Conservation (phyloP, 2,888 invertebrate genomes). For the Geotrupes spiniger region DNA sequence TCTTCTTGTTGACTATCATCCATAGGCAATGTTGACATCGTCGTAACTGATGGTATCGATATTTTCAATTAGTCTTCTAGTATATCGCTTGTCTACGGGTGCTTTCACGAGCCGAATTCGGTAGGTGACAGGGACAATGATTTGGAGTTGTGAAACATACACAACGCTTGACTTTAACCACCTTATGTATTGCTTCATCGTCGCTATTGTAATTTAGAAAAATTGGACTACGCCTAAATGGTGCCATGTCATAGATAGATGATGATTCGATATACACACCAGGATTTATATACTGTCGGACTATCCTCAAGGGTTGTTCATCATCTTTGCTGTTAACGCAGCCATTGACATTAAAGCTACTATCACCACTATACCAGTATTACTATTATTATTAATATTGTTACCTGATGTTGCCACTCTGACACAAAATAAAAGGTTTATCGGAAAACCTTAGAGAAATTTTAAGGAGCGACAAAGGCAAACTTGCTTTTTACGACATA, state of each 20-base stretch:
- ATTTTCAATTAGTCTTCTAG: constrained; percentile 26
- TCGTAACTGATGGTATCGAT: constrained; percentile 24
- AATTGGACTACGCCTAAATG: constrained; percentile 33
- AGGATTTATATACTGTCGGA: constrained; percentile 57
- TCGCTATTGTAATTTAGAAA: constrained; percentile 26
- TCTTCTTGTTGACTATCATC: constrained; percentile 51
- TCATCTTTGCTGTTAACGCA: constrained; percentile 13
- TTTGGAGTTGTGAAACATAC: constrained; percentile 34
- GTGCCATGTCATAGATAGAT: constrained; percentile 36
- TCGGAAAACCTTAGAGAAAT: too few species aligned
- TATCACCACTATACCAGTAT: constrained; percentile 12
- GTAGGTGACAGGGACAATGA: constrained; percentile 34
- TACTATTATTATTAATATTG: constrained; percentile 2
- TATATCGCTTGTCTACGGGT: constrained; percentile 11
- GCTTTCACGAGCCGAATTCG: neutral
- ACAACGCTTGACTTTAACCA: constrained; percentile 34
- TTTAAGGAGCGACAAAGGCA: too few species aligned
- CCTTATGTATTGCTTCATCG: constrained; percentile 25
- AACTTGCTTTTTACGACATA: too few species aligned
- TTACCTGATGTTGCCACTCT: too few species aligned
- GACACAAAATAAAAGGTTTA: too few species aligned
- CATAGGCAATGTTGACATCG: constrained; percentile 15
- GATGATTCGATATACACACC: constrained; percentile 61
- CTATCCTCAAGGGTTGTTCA: constrained; percentile 18
- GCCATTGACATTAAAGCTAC: constrained; percentile 17